Evolutionary conservation across 2,797 vertebrate species (phyloP).

Genomic region (Periophthalmus magnuspinnatus): DNA sequence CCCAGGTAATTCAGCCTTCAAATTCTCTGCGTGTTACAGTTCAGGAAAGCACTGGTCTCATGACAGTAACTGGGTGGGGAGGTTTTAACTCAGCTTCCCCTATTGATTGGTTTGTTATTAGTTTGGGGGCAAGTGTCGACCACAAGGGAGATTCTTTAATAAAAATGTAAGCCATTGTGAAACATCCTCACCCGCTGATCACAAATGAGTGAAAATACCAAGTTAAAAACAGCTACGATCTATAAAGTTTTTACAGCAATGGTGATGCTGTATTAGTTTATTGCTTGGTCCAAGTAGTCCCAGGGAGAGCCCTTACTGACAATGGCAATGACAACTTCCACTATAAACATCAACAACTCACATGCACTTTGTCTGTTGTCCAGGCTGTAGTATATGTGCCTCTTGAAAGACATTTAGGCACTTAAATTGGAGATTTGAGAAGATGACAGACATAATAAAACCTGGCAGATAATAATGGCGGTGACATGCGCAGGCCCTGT

Average conservation of each 20-base stretch:
- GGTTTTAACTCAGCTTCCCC: conserved; percentile 40
- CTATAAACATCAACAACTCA: neutral
- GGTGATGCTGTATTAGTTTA: neutral
- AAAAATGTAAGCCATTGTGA: conserved; percentile 32
- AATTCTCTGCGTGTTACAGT: conserved; percentile 14
- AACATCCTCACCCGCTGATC: conserved; percentile 27
- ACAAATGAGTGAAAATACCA: neutral
- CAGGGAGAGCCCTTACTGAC: neutral
- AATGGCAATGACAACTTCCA: neutral
- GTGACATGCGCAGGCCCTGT: too few relatives aligned
- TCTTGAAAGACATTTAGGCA: neutral
- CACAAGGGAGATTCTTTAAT: conserved; percentile 36
- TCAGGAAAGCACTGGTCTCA: conserved; percentile 37
- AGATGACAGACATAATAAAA: neutral
- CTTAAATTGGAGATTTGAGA: neutral
- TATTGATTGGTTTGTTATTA: conserved; percentile 71
- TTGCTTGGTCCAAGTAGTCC: neutral
- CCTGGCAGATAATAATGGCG: neutral
- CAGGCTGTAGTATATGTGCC: neutral
- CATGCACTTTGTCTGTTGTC: neutral
- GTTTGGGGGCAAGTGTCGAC: conserved; percentile 41
- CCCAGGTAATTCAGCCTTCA: conserved; percentile 50
- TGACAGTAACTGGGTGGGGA: conserved; percentile 21
- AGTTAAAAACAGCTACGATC: conserved; percentile 4
- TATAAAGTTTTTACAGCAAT: conserved; percentile 1